Conservation (phyloP, 2,797 vertebrate genomes). For the Acropternis orthonyx region DNA sequence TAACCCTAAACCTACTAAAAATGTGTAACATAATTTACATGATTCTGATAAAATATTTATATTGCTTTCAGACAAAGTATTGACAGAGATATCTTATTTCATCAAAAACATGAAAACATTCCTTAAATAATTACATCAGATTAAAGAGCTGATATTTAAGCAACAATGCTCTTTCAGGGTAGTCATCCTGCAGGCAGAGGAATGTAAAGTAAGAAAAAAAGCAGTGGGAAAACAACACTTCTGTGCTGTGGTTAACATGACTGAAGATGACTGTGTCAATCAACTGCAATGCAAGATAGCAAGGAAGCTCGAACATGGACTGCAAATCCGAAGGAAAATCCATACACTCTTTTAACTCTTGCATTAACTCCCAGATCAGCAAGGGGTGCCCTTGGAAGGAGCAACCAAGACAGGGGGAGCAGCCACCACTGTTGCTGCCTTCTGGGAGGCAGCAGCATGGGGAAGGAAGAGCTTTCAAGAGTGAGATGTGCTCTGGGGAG, state of each 20-base stretch:
- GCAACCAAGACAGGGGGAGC: background rate
- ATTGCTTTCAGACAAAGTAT: slow-evolving; percentile 26
- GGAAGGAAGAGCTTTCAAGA: background rate
- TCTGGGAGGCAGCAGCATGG: background rate
- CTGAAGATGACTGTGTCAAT: background rate
- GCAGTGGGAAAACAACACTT: background rate
- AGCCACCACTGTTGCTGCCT: background rate
- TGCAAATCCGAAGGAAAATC: slow-evolving; percentile 3
- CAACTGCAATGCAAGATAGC: background rate
- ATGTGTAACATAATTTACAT: background rate
- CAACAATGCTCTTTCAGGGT: background rate
- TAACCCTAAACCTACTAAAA: background rate
- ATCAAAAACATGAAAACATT: background rate
- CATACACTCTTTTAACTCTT: background rate
- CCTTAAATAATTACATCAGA: background rate
- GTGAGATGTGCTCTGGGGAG: background rate
- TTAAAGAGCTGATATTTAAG: slow-evolving; percentile 5
- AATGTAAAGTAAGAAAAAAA: background rate
- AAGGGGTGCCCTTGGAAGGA: background rate
- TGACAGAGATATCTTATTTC: background rate
- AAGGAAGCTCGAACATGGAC: background rate
- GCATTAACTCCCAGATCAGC: background rate
- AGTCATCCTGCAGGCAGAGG: background rate
- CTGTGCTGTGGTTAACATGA: background rate
- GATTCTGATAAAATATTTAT: slow-evolving; percentile 40